Base-by-base conservation (phyloP, 2,113 vertebrate species). In the Chlamydotis undulata region DNA sequence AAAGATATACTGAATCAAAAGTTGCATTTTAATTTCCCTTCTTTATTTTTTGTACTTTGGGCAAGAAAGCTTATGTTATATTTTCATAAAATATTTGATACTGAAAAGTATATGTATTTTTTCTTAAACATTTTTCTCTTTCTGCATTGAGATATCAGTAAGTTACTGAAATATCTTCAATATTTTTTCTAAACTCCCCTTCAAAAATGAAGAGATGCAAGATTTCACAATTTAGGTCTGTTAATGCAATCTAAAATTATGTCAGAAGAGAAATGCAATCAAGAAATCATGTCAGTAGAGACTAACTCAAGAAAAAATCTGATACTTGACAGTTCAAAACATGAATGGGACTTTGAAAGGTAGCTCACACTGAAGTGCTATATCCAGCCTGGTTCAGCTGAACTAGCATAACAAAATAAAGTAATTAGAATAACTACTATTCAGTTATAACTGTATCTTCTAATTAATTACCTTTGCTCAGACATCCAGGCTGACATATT, bases 381-480 rank as follows among this genome's bases (percentile, higher is more conserved):
- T 28, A 70, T 71, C n/a, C 17, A 80, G 29, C 10, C 29, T 68
- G 19, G 26, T 83, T 88, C 68, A 47, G 50, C 43, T 50, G 83
- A 87, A 41, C n/a, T 57, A 39, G 28, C 33, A 52, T 78, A 94
- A 86, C n/a, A 77, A 90, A 90, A 61, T 2, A 52, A 14, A 83
- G 23, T 37, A 22, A 75, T 41, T 85, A 78, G 60, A 91, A 64
- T 11, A 89, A 64, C 63, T 87, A 22, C 49, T 67, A 65, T 26
- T 7, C 41, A 75, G 23, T 24, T 84, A 47, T 61, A 41, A 79
- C 56, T 64, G 22, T 80, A 64, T 87, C 23, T 76, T 80, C 79
- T 92, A 70, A 87, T 90, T 89, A 90, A 89, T 80, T 95, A 45
- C n/a, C 6, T 87, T 94, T 93, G 91, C 67, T 91, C 59, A 57